Evolutionary conservation across 2,797 vertebrate genomes (phyloP), one percentile per base, ranked within the genome.

Genomic region (Aselliscus stoliczkanus): DNA sequence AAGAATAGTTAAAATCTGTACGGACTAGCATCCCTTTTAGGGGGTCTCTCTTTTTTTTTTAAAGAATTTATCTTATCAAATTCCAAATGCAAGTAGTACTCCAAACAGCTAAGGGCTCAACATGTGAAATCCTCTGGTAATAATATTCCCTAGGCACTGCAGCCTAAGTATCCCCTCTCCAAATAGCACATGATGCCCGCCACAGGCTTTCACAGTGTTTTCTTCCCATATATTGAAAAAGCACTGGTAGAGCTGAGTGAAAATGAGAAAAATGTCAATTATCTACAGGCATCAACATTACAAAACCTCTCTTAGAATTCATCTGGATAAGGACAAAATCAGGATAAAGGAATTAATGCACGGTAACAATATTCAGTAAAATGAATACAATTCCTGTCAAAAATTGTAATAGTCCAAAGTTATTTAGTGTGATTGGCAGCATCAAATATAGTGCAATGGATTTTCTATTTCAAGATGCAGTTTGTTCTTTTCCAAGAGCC

Each of bases 381-480:
- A 77, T 95, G 73, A 95, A 94, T 58, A 72, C 27, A 82, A 93
- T 89, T 83, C 39, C 56, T 94, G 60, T 86, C 52, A 93, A 92
- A 95, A 90, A 88, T 44, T 65, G 1, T 76, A 93, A 86, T 67
- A 84, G 54, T 91, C 75, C 37, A 84, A 92, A 95, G 79, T 90
- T n/a, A 62, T 62, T 86, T 73, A 52, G 10, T 88, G 34, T 93
- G 92, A 97, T 12, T 88, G 96, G 70, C 60, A 90, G 73, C 37
- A 81, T 85, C 62, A 91, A 73, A 95, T 64, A 91, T 1, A 95
- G 88, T 11, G n/a, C 76, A 86, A 92, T 7, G 27, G 34, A 96
- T 97, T 95, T 95, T 96, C 73, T 93, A 88, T 80, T 95, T 93
- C 64, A 80, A 95, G 92, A 95, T 27, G 70, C 37, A 21, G 29